Conservation (phyloP, 2,888 invertebrate species). For the Lissonota sp. region DNA sequence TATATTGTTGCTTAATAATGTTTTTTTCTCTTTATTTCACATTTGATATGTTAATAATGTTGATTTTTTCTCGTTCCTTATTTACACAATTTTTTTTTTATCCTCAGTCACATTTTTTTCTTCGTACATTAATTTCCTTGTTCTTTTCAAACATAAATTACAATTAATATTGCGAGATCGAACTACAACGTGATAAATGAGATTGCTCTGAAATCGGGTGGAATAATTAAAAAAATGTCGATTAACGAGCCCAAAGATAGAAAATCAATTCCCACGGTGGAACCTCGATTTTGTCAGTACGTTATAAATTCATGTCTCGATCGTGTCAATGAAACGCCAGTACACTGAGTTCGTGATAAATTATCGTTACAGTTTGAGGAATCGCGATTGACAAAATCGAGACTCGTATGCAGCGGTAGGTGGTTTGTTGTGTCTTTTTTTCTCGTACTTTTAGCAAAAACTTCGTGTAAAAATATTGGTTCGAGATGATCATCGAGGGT, state of each 20-base stretch:
- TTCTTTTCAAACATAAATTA: neutral
- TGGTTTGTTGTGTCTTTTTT: neutral
- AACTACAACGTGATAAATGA: neutral
- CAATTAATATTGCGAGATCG: neutral
- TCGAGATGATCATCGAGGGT: slow-evolving; percentile 51
- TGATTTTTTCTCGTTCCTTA: slow-evolving; percentile 44
- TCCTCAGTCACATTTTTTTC: neutral
- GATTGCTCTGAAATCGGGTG: neutral
- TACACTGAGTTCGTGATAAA: neutral
- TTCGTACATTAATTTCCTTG: neutral
- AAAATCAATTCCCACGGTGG: slow-evolving; percentile 9
- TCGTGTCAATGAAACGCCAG: neutral
- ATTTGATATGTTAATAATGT: slow-evolving; percentile 61
- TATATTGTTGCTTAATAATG: slow-evolving; percentile 14
- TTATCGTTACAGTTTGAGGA: neutral
- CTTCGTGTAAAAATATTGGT: slow-evolving; percentile 69
- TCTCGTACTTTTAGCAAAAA: slow-evolving; percentile 50
- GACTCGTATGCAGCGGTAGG: neutral
- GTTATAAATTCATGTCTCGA: neutral
- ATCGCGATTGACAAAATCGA: slow-evolving; percentile 14
- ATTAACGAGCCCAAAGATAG: neutral
- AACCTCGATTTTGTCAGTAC: slow-evolving; percentile 8
- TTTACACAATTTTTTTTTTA: slow-evolving; percentile 56
- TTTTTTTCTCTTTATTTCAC: slow-evolving; percentile 29
- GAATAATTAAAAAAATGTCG: slow-evolving; percentile 5